Evolutionary conservation across 2,888 invertebrate genomes (phyloP), one percentile per base, ranked within the genome.

Genomic region (Brachyptera risi): DNA sequence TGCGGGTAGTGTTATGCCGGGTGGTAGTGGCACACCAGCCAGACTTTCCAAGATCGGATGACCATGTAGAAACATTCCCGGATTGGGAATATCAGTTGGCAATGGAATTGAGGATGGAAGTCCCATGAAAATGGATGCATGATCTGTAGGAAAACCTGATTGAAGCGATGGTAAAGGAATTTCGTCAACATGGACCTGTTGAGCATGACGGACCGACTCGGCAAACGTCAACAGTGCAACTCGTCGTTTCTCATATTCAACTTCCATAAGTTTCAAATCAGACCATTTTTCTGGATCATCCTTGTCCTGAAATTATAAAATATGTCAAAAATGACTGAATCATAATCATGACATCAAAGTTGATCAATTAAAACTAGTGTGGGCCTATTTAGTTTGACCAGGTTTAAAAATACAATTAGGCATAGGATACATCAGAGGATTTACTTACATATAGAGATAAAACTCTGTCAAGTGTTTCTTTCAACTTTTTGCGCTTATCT

Each of bases 371-470:
- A 3, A 13, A 38, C n/a, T n/a, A n/a, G n/a, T n/a, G n/a, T n/a
- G n/a, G n/a, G n/a, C n/a, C n/a, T n/a, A n/a, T n/a, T n/a, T n/a
- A n/a, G n/a, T n/a, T n/a, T n/a, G n/a, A n/a, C n/a, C n/a, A n/a
- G n/a, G n/a, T n/a, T n/a, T n/a, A n/a, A n/a, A n/a, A n/a, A n/a
- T n/a, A n/a, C n/a, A n/a, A n/a, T n/a, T n/a, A n/a, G n/a, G n/a
- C n/a, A n/a, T n/a, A n/a, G n/a, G n/a, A n/a, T n/a, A n/a, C n/a
- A n/a, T n/a, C n/a, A n/a, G n/a, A n/a, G n/a, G n/a, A n/a, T n/a
- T n/a, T n/a, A 88, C 90, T 88, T 86, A 95, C 95, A 88, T 96
- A 96, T 82, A 96, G 88, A 76, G 91, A 88, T 73, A 95, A 83
- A 37, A 97, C 95, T 71, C 96, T 83, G 68, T 96, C 94, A 75